Conservation (phyloP, 2,888 invertebrate species). For the Pachycephus smyrnensis region DNA sequence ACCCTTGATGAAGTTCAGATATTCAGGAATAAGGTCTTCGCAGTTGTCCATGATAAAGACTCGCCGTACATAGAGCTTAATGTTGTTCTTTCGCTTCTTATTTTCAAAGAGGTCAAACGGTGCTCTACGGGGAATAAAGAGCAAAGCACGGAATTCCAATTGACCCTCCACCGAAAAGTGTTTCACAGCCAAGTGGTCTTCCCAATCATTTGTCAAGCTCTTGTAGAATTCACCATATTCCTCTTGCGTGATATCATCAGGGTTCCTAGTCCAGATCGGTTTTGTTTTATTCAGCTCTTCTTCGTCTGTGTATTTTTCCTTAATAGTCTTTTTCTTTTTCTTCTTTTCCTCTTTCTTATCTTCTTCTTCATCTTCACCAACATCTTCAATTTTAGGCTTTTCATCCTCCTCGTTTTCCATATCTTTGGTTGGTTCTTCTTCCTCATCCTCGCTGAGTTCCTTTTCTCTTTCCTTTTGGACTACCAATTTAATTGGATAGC, state of each 20-base stretch:
- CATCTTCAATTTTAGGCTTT: constrained; percentile 77
- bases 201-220: constrained; percentile 75
- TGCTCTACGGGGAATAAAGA: constrained; percentile 72
- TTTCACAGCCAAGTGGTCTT: constrained; percentile 75
- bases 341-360: constrained; percentile 75
- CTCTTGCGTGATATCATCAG: constrained; percentile 73
- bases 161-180: constrained; percentile 71
- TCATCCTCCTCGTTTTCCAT: constrained; percentile 72
- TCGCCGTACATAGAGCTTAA: constrained; percentile 76
- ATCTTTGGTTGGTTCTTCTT: constrained; percentile 71
- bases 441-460: constrained; percentile 72
- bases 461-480: constrained; percentile 76
- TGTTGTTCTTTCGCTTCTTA: constrained; percentile 77
- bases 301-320: constrained; percentile 77
- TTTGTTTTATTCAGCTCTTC: constrained; percentile 79
- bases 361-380: constrained; percentile 73
- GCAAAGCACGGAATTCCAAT: constrained; percentile 72
- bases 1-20: constrained; percentile 73
- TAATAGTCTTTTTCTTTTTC: constrained; percentile 77
- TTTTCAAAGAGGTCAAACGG: constrained; percentile 80
- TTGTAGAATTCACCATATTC: constrained; percentile 77
- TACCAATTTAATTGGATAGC: constrained; percentile 75
- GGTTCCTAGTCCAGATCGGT: constrained; percentile 75
- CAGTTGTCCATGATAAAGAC: constrained; percentile 83
- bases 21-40: constrained; percentile 78